Evolutionary conservation across 2,888 invertebrate species (phyloP).

Genomic region (Eilema griseolum): DNA sequence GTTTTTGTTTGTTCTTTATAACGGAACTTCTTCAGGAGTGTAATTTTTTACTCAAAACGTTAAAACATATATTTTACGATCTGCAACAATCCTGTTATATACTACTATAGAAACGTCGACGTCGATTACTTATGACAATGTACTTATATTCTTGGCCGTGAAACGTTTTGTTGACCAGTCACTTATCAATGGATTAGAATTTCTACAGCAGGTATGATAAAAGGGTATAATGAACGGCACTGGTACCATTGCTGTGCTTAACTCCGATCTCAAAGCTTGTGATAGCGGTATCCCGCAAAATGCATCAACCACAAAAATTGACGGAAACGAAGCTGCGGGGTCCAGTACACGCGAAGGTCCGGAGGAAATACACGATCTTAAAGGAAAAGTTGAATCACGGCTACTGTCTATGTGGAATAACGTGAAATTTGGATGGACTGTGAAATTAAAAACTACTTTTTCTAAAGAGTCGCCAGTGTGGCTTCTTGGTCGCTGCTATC

Average conservation of each 20-base stretch:
- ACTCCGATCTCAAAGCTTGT: slow-evolving; percentile 62
- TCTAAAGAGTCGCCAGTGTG: slow-evolving; percentile 96
- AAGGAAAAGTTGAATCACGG: slow-evolving; percentile 93
- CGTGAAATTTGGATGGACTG: slow-evolving; percentile 95
- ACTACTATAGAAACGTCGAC: not conserved
- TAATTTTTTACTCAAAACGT: not conserved
- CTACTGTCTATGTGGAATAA: slow-evolving; percentile 96
- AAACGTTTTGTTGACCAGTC: slow-evolving; percentile 33
- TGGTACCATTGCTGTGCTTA: slow-evolving; percentile 64
- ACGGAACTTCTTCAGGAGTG: not conserved
- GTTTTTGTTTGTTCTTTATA: not conserved
- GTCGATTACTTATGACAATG: not conserved
- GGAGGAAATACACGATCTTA: slow-evolving; percentile 86
- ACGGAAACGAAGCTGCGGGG: slow-evolving; percentile 60
- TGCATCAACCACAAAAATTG: slow-evolving; percentile 58
- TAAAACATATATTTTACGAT: not conserved
- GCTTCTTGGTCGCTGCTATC: slow-evolving; percentile 94
- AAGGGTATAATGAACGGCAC: slow-evolving; percentile 71
- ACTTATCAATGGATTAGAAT: slow-evolving; percentile 33
- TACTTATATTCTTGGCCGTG: not conserved
- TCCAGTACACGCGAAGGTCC: slow-evolving; percentile 72
- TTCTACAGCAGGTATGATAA: slow-evolving; percentile 37
- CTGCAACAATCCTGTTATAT: not conserved
- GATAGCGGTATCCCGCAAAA: slow-evolving; percentile 61
- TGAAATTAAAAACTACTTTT: slow-evolving; percentile 91